Base-by-base conservation (phyloP, 2,113 vertebrate species). In the Pontoporia blainvillei region DNA sequence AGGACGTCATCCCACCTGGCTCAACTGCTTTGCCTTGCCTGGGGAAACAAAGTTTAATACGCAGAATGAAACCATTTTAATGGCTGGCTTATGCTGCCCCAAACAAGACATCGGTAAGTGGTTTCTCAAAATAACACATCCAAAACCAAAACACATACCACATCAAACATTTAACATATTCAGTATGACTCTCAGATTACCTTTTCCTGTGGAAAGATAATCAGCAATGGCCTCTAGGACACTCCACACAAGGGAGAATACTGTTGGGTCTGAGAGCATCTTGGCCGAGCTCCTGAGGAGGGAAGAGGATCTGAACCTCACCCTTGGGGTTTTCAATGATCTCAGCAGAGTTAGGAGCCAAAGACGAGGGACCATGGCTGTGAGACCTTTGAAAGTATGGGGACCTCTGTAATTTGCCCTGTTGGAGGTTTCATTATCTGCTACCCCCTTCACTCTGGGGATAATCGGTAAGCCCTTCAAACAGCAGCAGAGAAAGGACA, bases 61-160 rank as follows among this genome's bases (percentile, higher is more conserved):
- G 54, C 44, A 29, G 59, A 69, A 88, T 20, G 66, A 57, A 52
- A 71, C 34, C 27, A 71, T 86, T 84, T 81, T 92, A 57, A 71
- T 76, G 79, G 31, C 75, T 41, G 31, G n/a, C n/a, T 44, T 54
- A 31, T 23, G n/a, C 52, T 75, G 49, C 61, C 84, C 20, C 1
- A 82, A 94, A 96, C 61, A 83, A 95, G 81, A 46, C 4, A 12
- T 61, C 61, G 76, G 67, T 66, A 82, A 86, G 88, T 89, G 72
- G 91, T 92, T 97, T 95, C 88, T 95, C 84, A 89, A 81, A 87
- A 91, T 87, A 91, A 84, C 18, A 52, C 72, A 44, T 59, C 44
- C 49, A 75, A 97, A 86, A 17, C 62, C 93, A 66, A 92, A 94
- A 82, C 59, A 52, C 46, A 67, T 29, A 64, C 54, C 71, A 46